A percentile compares a stretch with the other conserved stretches of the same genome.
These are phyloP conservation scores for Sebastiscus albofasciatus DNA, from an alignment of 2,797 vertebrate species.

Conservation along the genomic window DNA sequence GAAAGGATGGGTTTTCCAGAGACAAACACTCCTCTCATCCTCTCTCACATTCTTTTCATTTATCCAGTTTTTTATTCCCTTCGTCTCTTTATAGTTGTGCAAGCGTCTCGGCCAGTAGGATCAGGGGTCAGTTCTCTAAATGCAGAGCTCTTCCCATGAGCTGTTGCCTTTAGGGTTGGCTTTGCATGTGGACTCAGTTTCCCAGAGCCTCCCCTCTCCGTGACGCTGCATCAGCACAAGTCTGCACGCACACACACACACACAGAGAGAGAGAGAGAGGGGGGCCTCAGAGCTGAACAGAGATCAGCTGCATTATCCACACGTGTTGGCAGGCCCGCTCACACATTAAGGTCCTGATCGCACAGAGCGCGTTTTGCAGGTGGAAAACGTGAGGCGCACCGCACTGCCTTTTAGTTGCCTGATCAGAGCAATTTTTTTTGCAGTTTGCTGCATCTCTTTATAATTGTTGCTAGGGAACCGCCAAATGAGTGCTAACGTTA, in stretches of 20 bases:
- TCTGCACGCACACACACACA: neutral
- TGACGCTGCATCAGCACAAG: constrained; percentile 28
- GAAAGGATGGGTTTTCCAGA: neutral
- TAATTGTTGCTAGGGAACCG: no score
- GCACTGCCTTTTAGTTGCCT: no score
- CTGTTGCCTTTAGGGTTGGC: constrained; percentile 39
- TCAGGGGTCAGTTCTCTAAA: constrained; percentile 61
- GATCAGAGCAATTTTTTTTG: no score
- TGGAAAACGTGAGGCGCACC: no score
- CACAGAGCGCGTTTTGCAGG: no score
- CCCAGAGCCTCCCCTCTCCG: constrained; percentile 28
- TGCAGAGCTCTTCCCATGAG: constrained; percentile 48
- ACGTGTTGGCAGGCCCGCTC: neutral
- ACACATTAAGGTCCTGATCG: neutral
- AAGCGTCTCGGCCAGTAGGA: constrained; percentile 64
- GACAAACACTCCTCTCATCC: neutral
- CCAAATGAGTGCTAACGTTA: no score
- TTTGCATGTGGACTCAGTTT: constrained; percentile 50
- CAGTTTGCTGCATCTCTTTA: no score
- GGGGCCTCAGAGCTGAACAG: neutral
- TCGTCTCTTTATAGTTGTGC: constrained; percentile 43
- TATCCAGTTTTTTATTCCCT: neutral
- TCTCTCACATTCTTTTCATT: constrained; percentile 7
- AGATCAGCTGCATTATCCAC: constrained; percentile 15
- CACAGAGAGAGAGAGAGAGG: neutral